Evolutionary conservation across 2,797 vertebrate genomes (phyloP).

Genomic region (Halcyon badia): DNA sequence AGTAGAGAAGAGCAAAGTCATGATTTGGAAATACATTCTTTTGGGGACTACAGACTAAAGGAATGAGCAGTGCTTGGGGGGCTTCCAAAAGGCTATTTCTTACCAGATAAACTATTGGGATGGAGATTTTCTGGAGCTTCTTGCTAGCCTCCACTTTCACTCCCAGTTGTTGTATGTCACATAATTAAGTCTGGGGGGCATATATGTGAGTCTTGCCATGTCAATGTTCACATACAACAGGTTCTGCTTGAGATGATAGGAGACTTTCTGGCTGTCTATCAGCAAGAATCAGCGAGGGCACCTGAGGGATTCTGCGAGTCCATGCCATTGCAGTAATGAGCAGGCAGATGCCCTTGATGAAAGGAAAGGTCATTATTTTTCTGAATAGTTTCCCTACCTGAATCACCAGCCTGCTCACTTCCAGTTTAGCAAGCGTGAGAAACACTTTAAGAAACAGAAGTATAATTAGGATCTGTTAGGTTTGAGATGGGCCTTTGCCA

Average conservation of each 20-base stretch:
- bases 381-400: background rate
- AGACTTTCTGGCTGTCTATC: background rate
- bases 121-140: background rate
- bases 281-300: background rate
- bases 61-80: background rate
- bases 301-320: background rate
- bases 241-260: background rate
- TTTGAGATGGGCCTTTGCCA: background rate
- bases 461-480: background rate
- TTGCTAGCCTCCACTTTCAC: background rate
- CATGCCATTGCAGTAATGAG: background rate
- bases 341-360: background rate
- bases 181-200: background rate
- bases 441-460: background rate
- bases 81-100: background rate
- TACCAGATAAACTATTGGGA: background rate
- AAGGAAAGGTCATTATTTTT: constrained; percentile 33
- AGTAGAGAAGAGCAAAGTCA: background rate
- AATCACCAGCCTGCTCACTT: background rate
- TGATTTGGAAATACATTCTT: background rate
- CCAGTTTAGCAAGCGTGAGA: constrained; percentile 10
- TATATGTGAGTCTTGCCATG: accelerated
- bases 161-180: background rate
- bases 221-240: background rate
- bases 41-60: background rate